Evolutionary conservation across 2,797 vertebrate species (phyloP).

Genomic region (Gymnopithys bicolor): DNA sequence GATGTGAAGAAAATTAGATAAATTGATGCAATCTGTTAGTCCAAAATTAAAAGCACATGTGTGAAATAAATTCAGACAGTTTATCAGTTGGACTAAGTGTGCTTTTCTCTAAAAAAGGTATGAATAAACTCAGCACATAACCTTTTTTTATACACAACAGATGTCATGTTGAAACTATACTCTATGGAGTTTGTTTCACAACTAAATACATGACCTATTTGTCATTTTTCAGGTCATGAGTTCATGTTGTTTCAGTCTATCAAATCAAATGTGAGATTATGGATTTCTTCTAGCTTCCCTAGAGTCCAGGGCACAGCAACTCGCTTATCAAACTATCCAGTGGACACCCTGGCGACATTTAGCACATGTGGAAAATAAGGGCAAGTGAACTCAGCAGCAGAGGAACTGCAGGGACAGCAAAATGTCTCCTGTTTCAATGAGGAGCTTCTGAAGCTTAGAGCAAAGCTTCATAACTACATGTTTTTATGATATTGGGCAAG

Average conservation of each 20-base stretch:
- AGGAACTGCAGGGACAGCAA: background rate
- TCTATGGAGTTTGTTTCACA: background rate
- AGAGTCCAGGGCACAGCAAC: background rate
- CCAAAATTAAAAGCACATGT: background rate
- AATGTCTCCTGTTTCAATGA: background rate
- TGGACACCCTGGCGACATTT: background rate
- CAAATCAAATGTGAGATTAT: background rate
- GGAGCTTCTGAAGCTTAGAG: background rate
- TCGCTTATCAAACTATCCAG: background rate
- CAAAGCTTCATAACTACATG: background rate
- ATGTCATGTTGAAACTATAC: background rate
- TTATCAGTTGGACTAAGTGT: background rate
- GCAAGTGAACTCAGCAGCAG: background rate
- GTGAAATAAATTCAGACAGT: background rate
- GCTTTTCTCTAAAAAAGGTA: background rate
- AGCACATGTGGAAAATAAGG: background rate
- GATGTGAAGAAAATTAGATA: constrained; percentile 1
- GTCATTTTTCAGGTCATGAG: constrained; percentile 2
- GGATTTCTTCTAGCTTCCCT: background rate
- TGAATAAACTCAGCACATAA: background rate
- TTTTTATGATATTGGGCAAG: background rate
- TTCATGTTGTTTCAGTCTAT: background rate
- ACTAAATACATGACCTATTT: background rate
- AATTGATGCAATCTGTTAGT: background rate
- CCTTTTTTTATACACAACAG: background rate